Evolutionary conservation across 2,888 invertebrate genomes (phyloP), one percentile per base, ranked within the genome.

Genomic region (Drosophila kuntzei): DNA sequence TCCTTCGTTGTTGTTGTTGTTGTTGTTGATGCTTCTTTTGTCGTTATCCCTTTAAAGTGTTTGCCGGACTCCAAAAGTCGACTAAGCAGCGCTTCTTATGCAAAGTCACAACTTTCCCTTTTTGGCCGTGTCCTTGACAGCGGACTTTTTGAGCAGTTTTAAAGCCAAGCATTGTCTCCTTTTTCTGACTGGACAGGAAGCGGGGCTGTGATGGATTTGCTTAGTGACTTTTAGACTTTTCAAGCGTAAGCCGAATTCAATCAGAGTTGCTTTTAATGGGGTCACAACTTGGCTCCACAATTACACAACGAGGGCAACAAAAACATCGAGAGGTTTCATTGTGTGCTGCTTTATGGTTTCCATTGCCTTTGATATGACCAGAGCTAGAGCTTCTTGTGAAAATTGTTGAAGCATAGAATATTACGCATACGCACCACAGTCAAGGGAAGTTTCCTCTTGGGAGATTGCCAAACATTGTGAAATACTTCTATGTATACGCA

Each of bases 171-270:
- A 14, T 20, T 6, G 29, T 22, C 34, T 22, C 3, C 6, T 14
- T 25, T 11, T 25, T 34, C 12, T 12, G 55, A n/a, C 55, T 50
- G 18, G 62, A 29, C 44, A 39, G 55, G 49, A 22, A 20, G 11
- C 4, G 49, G 54, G 20, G 12, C 43, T 53, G 65, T 80, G 87
- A 83, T 86, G 87, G 80, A 83, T 83, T 71, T 72, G 73, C 65
- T 46, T 39, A 44, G 54, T 68, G 75, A 79, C 64, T 79, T 77
- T 68, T 29, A 70, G 71, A 79, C 79, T 77, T 67, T 69, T 86
- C 74, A 54, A 69, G 84, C 83, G 79, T 87, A 86, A 83, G 81
- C 77, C 61, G 77, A 83, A 83, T 84, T 86, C 84, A 83, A 83
- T 86, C 81, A 75, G 46, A 69, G 75, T 58, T 39, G 54, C 76